Evolutionary conservation across 2,113 vertebrate genomes (phyloP), one percentile per base, ranked within the genome.

Genomic region (Plestiodon gilberti): DNA sequence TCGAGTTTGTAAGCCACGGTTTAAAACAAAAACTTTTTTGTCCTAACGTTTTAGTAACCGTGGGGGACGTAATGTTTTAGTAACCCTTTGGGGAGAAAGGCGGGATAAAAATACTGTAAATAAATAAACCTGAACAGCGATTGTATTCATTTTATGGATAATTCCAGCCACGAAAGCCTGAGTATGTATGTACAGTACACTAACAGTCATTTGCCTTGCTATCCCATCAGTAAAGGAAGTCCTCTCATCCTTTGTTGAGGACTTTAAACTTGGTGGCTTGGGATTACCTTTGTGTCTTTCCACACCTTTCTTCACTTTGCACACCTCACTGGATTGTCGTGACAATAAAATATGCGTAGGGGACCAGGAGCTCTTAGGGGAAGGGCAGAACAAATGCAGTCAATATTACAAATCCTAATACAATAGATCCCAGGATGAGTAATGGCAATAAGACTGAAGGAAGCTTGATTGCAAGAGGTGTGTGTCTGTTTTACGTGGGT

Each of bases 401-500:
- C 30, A 38, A 74, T 25, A 2, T 78, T 84, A 1, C 55, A 59
- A 61, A 1, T 61, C 79, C 33, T 33, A 3, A n/a, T 52, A 18
- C 48, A 87, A 83, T 15, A 0, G 0, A 90, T 82, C 77, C 78
- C 92, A 80, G 35, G 28, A 86, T 92, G 90, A 81, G 85, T 77
- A 77, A 83, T 84, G 0, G 20, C 88, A 79, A 10, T 17, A 17
- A 17, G 55, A 76, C 17, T 0, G 79, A 89, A 73, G 74, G 84
- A 85, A 88, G 76, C 40, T 73, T 57, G 70, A 92, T 88, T 90
- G 81, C 88, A 85, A 48, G 1, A 0, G 2, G 3, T 7, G 28
- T 33, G 90, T 88, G 76, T 48, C 43, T 28, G 35, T 90, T 88
- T 87, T 55, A 65, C 75, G 0, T 0, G 33, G 62, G 2, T 7